Percentiles rank a stretch among this genome's conserved stretches.
These are phyloP conservation scores for Ammodramus savannarum DNA, from an alignment of 2,113 vertebrate genomes.

Conservation along the genomic window DNA sequence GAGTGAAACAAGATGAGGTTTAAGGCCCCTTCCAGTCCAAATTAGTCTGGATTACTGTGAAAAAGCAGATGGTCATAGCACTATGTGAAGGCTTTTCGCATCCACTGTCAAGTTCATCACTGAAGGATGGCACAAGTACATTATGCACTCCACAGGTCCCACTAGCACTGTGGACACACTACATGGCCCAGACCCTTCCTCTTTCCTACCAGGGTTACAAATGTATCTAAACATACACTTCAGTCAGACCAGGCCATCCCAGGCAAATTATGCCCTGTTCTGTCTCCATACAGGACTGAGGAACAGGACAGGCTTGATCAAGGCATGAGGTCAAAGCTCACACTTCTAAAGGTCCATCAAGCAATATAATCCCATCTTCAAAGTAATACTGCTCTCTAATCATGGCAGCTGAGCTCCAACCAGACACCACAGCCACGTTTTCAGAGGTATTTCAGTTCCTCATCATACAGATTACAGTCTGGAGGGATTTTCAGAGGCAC, in stretches of 20 bases:
- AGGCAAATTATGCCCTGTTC: not conserved
- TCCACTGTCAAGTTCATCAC: not conserved
- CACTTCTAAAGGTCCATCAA: not conserved
- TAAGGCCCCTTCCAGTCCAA: not conserved
- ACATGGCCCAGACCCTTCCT: not conserved
- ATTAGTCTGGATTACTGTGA: not conserved
- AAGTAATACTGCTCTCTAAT: not conserved
- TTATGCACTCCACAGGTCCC: not conserved
- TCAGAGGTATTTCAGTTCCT: not conserved
- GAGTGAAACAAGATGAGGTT: not conserved
- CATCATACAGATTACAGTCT: not conserved
- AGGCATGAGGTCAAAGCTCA: not conserved
- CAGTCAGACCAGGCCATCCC: not conserved
- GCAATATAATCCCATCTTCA: not conserved
- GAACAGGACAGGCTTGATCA: not conserved
- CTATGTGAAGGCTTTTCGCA: not conserved
- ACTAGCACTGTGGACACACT: not conserved
- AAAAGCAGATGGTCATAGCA: not conserved
- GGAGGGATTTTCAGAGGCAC: not conserved
- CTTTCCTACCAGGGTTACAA: not conserved
- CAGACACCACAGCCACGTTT: not conserved
- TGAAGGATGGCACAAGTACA: not conserved
- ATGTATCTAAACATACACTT: not conserved
- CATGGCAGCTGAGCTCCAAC: not conserved
- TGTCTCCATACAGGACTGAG: not conserved